These are phyloP conservation scores for Epistrophe grossulariae DNA, from an alignment of 2,888 invertebrate genomes.

Conservation along the genomic window DNA sequence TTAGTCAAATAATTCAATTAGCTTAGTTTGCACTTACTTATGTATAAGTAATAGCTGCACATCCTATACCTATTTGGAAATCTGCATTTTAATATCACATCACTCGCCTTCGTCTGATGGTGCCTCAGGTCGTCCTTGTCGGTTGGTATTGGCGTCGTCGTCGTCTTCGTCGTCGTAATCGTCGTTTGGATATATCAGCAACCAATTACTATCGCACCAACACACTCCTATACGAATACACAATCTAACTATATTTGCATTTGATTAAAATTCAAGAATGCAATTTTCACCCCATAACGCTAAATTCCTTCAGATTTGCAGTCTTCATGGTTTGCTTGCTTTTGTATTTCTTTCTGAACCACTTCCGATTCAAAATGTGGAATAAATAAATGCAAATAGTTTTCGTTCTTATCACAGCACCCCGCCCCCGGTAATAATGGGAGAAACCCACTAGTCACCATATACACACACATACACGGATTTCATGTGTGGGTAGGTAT, in stretches of 20 bases:
- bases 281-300: constrained; percentile 10
- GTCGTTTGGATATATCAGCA: background rate
- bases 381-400: constrained; percentile 66
- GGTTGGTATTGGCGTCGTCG: background rate
- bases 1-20: constrained; percentile 60
- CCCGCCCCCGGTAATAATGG: background rate
- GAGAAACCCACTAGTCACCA: constrained; percentile 8
- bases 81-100: constrained; percentile 63
- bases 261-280: constrained; percentile 63
- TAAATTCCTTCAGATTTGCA: constrained; percentile 12
- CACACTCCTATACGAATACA: background rate
- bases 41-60: constrained; percentile 34
- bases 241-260: constrained; percentile 58
- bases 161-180: background rate
- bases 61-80: constrained; percentile 43
- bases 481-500: constrained; percentile 11
- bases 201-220: constrained; percentile 5
- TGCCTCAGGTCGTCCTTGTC: background rate
- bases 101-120: constrained; percentile 3
- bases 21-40: constrained; percentile 55
- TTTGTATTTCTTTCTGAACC: constrained; percentile 15
- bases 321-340: background rate
- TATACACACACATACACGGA: constrained; percentile 38
- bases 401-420: constrained; percentile 32
- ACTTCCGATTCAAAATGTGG: constrained; percentile 38